Evolutionary conservation across 1,140 invertebrate genomes (phyloP).

Genomic region (Leucophenga varia): DNA sequence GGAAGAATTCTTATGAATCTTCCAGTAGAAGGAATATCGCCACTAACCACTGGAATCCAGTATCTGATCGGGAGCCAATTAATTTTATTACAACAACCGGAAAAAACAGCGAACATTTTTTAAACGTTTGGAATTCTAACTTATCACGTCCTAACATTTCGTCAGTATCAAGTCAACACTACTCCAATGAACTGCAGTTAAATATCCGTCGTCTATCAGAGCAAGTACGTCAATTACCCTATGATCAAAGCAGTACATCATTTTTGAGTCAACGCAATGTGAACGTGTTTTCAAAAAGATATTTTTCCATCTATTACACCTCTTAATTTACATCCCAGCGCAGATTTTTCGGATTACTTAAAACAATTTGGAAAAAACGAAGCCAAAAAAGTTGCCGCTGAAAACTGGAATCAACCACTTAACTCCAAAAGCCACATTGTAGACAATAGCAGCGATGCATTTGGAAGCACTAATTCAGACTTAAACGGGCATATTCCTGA

Average conservation of each 20-base stretch:
- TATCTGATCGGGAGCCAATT: too few relatives aligned
- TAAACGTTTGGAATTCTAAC: slow-evolving; percentile 25
- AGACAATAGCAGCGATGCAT: slow-evolving; percentile 12
- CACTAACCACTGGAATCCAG: too few relatives aligned
- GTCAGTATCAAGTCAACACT: slow-evolving; percentile 30
- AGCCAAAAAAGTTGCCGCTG: slow-evolving; percentile 13
- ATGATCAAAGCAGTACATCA: slow-evolving; percentile 16
- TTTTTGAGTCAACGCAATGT: slow-evolving; percentile 35
- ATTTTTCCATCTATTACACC: too few relatives aligned
- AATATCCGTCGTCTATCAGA: slow-evolving; percentile 48
- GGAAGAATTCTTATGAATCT: slow-evolving; percentile 16
- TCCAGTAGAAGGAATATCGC: slow-evolving; percentile 1
- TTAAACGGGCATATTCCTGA: slow-evolving; percentile 33
- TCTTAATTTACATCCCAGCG: slow-evolving; percentile 3
- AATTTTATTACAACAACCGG: slow-evolving; percentile 5
- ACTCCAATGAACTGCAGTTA: slow-evolving; percentile 38
- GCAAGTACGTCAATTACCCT: slow-evolving; percentile 31
- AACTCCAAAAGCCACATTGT: neutral
- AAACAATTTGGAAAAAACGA: slow-evolving; percentile 14
- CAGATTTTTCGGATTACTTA: slow-evolving; percentile 13
- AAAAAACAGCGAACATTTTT: slow-evolving; percentile 10
- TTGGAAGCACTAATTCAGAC: slow-evolving; percentile 11
- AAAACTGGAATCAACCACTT: neutral
- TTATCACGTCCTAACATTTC: slow-evolving; percentile 43
- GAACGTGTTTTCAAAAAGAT: slow-evolving; percentile 15